Conservation (phyloP, 1,140 invertebrate species). For the Harlomillsia oculata region DNA sequence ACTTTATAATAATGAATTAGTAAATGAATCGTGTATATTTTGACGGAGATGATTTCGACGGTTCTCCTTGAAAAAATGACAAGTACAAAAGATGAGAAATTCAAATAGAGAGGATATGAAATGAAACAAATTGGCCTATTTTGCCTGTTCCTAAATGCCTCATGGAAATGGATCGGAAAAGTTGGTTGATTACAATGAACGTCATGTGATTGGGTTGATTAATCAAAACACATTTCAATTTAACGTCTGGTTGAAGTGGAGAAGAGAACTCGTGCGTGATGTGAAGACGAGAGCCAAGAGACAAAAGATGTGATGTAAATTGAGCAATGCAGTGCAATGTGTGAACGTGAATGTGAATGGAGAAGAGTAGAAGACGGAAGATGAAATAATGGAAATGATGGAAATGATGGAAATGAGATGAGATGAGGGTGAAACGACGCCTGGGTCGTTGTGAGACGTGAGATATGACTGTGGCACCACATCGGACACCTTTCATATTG, state of each 20-base stretch:
- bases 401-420: conserved; percentile 4
- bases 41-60: too few species aligned
- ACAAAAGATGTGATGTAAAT: not conserved
- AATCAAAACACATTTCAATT: conserved; percentile 27
- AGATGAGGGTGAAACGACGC: not conserved
- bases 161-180: too few species aligned
- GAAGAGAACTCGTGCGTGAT: not conserved
- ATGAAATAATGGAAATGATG: conserved; percentile 10
- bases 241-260: too few species aligned
- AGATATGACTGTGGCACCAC: conserved; percentile 20
- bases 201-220: conserved; percentile 18
- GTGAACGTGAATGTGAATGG: not conserved
- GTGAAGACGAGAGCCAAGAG: not conserved
- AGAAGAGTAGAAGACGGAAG: not conserved
- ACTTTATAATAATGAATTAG: too few species aligned
- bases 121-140: too few species aligned
- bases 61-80: too few species aligned
- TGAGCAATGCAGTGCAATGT: too few species aligned
- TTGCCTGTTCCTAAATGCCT: too few species aligned
- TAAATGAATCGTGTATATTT: too few species aligned
- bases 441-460: conserved; percentile 11
- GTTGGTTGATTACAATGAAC: conserved; percentile 1
- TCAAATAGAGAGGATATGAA: too few species aligned
- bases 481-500: conserved; percentile 22
- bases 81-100: too few species aligned